Conservation (phyloP, 2,888 invertebrate species). For the Thalpophila matura region DNA sequence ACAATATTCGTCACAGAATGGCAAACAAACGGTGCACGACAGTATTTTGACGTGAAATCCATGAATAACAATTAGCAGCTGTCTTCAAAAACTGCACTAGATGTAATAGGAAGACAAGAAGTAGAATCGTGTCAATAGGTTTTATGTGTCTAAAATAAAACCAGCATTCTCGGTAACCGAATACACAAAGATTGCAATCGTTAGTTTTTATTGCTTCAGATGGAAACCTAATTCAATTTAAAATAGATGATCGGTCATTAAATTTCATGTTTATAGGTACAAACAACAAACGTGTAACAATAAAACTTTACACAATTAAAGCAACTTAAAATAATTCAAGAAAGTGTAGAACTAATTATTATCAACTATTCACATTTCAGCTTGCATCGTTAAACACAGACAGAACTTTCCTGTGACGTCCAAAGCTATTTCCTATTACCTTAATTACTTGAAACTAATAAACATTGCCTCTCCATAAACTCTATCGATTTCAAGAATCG, state of each 20-base stretch:
- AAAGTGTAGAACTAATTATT: background rate
- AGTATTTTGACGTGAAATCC: constrained; percentile 41
- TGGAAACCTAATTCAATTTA: constrained; percentile 30
- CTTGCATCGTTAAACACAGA: background rate
- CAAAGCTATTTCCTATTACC: background rate
- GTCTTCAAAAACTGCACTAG: constrained; percentile 45
- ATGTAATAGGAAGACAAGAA: constrained; percentile 39
- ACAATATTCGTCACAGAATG: constrained; percentile 54
- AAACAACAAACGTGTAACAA: background rate
- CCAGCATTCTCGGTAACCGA: constrained; percentile 10
- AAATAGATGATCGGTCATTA: constrained; percentile 12
- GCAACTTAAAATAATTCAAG: background rate
- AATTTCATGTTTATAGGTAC: background rate
- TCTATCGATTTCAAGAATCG: constrained; percentile 8
- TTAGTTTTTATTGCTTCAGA: constrained; percentile 33
- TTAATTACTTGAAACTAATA: background rate
- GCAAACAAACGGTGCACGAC: constrained; percentile 36
- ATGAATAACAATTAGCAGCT: constrained; percentile 52
- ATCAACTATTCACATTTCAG: background rate
- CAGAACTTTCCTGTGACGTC: background rate
- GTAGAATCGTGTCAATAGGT: constrained; percentile 44
- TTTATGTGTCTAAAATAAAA: constrained; percentile 33
- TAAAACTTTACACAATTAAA: background rate
- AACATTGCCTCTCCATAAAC: background rate
- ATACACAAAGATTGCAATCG: constrained; percentile 33